Evolutionary conservation across 2,888 invertebrate genomes (phyloP).

Genomic region (Prionchulus punctatus): DNA sequence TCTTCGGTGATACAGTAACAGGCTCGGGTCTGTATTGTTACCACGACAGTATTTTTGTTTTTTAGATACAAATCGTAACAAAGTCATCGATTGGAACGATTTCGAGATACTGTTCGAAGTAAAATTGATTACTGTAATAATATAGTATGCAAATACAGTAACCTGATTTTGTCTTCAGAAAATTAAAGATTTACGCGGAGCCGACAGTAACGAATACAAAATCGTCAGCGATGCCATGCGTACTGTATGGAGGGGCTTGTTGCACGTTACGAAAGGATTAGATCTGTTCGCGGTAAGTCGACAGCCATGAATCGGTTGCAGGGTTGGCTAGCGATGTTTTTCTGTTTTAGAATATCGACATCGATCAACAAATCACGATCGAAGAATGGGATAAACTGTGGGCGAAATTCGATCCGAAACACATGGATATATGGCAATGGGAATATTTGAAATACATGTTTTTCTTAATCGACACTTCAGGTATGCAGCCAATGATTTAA

Average conservation of each 20-base stretch:
- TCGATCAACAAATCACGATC: slow-evolving; percentile 7
- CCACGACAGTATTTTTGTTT: not conserved
- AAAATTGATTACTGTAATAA: not conserved
- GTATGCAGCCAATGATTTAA: slow-evolving; percentile 1
- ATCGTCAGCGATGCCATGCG: slow-evolving; percentile 13
- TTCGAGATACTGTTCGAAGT: slow-evolving; percentile 14
- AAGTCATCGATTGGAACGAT: slow-evolving; percentile 13
- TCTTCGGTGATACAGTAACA: slow-evolving; percentile 14
- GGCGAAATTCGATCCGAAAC: slow-evolving; percentile 11
- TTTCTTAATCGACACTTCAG: slow-evolving; percentile 12
- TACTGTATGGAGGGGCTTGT: slow-evolving; percentile 13
- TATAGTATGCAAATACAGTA: not conserved
- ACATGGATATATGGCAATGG: slow-evolving; percentile 14
- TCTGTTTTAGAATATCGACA: slow-evolving; percentile 1
- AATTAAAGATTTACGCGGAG: slow-evolving; percentile 13
- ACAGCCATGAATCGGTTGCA: too few species aligned
- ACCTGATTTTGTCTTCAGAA: slow-evolving; percentile 9
- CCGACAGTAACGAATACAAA: slow-evolving; percentile 12
- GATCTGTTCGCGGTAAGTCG: slow-evolving; percentile 8
- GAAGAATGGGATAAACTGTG: slow-evolving; percentile 13
- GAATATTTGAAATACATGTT: slow-evolving; percentile 15
- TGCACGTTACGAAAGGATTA: slow-evolving; percentile 8
- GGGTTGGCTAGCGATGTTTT: too few species aligned
- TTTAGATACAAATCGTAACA: slow-evolving; percentile 13
- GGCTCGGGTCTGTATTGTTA: too few species aligned